Base-by-base conservation (phyloP, 2,797 vertebrate genomes). In the Malacoctenus gilli region DNA sequence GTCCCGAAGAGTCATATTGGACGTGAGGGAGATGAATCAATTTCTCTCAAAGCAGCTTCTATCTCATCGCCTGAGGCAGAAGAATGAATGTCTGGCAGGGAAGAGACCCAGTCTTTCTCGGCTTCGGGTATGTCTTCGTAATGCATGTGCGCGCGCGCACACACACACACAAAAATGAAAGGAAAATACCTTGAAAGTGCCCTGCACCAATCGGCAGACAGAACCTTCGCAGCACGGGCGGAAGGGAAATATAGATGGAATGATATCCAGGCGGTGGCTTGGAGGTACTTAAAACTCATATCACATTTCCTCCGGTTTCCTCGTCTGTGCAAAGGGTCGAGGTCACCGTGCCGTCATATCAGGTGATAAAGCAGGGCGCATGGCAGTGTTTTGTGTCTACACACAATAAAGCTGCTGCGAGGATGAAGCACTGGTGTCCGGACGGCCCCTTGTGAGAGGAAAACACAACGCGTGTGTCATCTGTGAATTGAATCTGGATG, bases 11-110 rank as follows among this genome's bases (percentile, higher is more conserved):
- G 57, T 66, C 21, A 63, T 41, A 42, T 58, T 64, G 39, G 32
- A 67, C 42, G 56, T 41, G 60, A 57, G 46, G 42, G 49, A 68
- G 53, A 71, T 72, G 23, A 72, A 72, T 72, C 46, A 20, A 47
- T 75, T 65, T 31, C 20, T 63, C 58, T 80, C 39, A 59, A 75
- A 68, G 53, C n/a, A 67, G 25, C 8, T 20, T 55, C 46, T 35
- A 14, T 31, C 12, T 6, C 20, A 15, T 31, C 13, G 15, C 52
- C 49, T 8, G 19, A 43, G 40, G 46, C 31, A 47, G 19, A 10
- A 38, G 54, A 57, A 44, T 22, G 70, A 48, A 71, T 40, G 52
- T 37, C 47, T 48, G 19, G 19, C 37, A 39, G 52, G 37, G 49
- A 77, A 38, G 44, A 43, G 44, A 54, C 34, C 52, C 10, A 61